Base-by-base conservation (phyloP, 2,888 invertebrate genomes). In the Xanthorhoe spadicearia region DNA sequence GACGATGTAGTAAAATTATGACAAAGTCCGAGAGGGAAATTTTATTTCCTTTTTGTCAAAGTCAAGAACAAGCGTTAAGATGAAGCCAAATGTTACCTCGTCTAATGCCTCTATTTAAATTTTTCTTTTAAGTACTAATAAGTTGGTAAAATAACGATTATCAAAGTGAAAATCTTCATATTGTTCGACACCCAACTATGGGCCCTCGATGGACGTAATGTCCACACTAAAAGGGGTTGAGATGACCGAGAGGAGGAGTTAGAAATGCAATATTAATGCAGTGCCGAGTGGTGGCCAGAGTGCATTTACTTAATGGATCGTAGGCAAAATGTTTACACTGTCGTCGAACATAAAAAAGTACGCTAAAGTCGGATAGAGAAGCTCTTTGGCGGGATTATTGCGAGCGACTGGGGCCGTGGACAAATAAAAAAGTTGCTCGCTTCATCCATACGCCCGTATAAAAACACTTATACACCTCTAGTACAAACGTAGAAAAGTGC, bases 181-280 rank as follows among this genome's bases (percentile, higher is more conserved):
- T 56, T 71, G 48, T 62, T 60, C 62, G 48, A 68, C 52, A 64
- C 61, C 59, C 68, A 49, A 51, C 49, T 28, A 53, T 57, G 59
- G 66, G 46, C 15, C 55, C 60, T 48, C 55, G 55, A 63, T 56
- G 52, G 19, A 28, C 32, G 18, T 69, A 78, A 83, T 83, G 82
- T 77, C 80, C 82, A 82, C 82, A 82, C 77, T 72, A 81, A 77
- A 55, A 51, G 79, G 80, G 80, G 76, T 75, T 75, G 69, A 77
- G 78, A 79, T 75, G 76, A 71, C 72, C 74, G 74, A 74, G 72
- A 75, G 69, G 74, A 76, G 83, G 83, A 81, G 83, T 88, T 91
- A 92, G 92, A 94, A 94, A 94, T 94, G 94, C 93, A 94, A 94
- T 94, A 94, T 94, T 94, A 94, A 94, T 94, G 94, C 93, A 93